Conservation (phyloP, 2,888 invertebrate genomes). For the Dexiosoma caninum region DNA sequence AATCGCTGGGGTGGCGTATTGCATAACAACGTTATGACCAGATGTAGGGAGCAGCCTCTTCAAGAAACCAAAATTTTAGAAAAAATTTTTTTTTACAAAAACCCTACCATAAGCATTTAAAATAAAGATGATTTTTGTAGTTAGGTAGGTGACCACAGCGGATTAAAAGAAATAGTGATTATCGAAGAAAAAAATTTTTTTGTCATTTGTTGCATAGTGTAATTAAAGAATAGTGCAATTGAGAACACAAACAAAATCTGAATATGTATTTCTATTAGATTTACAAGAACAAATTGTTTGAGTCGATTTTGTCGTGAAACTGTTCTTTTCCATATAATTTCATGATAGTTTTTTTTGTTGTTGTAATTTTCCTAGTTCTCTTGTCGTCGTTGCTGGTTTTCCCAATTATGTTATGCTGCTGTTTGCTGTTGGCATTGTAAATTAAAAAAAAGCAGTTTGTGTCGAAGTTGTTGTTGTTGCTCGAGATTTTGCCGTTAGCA, state of each 20-base stretch:
- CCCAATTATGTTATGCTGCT: not conserved
- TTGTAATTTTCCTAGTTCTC: conserved; percentile 2
- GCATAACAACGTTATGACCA: too few relatives aligned
- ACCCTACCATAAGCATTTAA: too few relatives aligned
- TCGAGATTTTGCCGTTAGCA: conserved; percentile 36
- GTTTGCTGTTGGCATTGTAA: not conserved
- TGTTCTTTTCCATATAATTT: conserved; percentile 43
- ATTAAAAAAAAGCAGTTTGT: not conserved
- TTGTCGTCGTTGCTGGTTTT: conserved; percentile 1
- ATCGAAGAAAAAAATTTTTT: too few relatives aligned
- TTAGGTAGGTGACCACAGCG: too few relatives aligned
- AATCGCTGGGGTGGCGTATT: too few relatives aligned
- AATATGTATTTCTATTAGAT: not conserved
- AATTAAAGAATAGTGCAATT: too few relatives aligned
- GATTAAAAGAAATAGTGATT: too few relatives aligned
- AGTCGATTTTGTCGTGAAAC: conserved; percentile 1
- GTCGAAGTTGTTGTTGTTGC: not conserved
- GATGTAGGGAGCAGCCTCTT: too few relatives aligned
- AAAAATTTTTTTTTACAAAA: too few relatives aligned
- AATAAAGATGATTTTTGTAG: too few relatives aligned
- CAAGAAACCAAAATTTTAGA: too few relatives aligned
- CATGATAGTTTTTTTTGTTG: conserved; percentile 25
- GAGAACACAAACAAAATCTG: not conserved
- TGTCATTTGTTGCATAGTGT: too few relatives aligned
- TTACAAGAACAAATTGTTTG: conserved; percentile 16